A percentile compares a stretch with the other conserved stretches of the same genome.
Conservation (phyloP, 30 jellyfish, hydroid and myxozoan species). For the Turritopsis rubra region DNA sequence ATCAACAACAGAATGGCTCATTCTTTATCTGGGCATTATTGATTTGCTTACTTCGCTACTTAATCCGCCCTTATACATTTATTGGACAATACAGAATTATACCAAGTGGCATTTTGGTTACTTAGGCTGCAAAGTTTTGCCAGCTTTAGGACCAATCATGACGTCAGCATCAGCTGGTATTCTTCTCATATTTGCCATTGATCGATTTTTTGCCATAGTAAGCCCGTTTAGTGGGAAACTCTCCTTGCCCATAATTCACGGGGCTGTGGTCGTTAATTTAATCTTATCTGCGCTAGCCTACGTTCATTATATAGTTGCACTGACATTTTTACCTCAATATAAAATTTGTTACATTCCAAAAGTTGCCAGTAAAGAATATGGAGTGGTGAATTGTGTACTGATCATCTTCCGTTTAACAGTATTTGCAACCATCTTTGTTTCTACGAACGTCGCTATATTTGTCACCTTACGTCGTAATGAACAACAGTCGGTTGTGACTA, state of each 20-base stretch:
- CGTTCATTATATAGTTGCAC: slow-evolving; percentile 22
- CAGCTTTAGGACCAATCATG: slow-evolving; percentile 42
- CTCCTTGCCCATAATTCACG: background rate
- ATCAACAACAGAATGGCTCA: slow-evolving; percentile 36
- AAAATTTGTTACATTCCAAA: slow-evolving; percentile 11
- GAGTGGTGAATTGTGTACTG: slow-evolving; percentile 22
- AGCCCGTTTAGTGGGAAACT: slow-evolving; percentile 26
- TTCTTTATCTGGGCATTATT: slow-evolving; percentile 32
- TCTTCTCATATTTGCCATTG: slow-evolving; percentile 25
- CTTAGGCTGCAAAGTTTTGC: slow-evolving; percentile 28
- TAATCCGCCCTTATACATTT: slow-evolving; percentile 32
- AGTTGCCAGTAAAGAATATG: slow-evolving; percentile 2
- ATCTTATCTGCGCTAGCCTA: slow-evolving; percentile 7
- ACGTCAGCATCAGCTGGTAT: slow-evolving; percentile 27
- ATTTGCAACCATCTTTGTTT: slow-evolving; percentile 3
- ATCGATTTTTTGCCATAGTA: slow-evolving; percentile 34
- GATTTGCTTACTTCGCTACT: slow-evolving; percentile 29
- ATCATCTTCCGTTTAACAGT: slow-evolving; percentile 4
- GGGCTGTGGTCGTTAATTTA: background rate
- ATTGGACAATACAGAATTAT: slow-evolving; percentile 10
- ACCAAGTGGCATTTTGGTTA: slow-evolving; percentile 38
- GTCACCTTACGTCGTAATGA: slow-evolving; percentile 6
- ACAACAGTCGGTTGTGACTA: background rate
- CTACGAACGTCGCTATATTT: slow-evolving; percentile 23
- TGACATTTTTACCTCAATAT: background rate